Percentiles rank a stretch among this genome's conserved stretches.
Conservation (phyloP, 2,797 vertebrate species). For the Oreochromis grahami region DNA sequence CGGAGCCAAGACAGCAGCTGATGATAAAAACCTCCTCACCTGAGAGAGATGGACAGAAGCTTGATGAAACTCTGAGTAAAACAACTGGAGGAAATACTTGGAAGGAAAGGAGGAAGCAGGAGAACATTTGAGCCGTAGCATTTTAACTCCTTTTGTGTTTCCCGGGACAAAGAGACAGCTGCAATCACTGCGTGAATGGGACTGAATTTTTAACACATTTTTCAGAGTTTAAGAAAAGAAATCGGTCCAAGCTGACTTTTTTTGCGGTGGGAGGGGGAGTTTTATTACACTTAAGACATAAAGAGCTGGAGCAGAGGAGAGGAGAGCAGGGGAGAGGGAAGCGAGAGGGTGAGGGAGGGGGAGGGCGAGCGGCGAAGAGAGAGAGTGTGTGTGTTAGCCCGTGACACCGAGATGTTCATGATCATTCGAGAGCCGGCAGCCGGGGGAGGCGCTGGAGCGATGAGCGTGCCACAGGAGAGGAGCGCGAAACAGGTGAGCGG, state of each 20-base stretch:
- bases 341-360: conserved; percentile 36
- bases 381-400: conserved; percentile 30
- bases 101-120: neutral
- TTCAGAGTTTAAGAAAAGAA: neutral
- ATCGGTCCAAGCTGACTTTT: neutral
- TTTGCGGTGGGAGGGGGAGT: neutral
- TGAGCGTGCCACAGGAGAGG: conserved; percentile 57
- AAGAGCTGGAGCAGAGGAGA: neutral
- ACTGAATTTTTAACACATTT: neutral
- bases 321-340: conserved; percentile 21
- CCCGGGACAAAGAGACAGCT: neutral
- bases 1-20: conserved; percentile 29
- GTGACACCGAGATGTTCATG: conserved; percentile 76
- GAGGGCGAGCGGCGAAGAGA: conserved; percentile 17
- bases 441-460: conserved; percentile 44
- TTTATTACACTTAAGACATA: neutral
- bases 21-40: conserved; percentile 64
- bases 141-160: neutral
- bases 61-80: neutral
- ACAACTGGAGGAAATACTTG: neutral
- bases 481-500: conserved; percentile 76
- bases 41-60: conserved; percentile 26
- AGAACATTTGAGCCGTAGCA: neutral
- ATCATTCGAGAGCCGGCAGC: conserved; percentile 75
- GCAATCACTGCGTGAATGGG: neutral